phyloP scores from a whole-genome alignment of 2,888 invertebrate genomes.

The Beris chalybata region DNA sequence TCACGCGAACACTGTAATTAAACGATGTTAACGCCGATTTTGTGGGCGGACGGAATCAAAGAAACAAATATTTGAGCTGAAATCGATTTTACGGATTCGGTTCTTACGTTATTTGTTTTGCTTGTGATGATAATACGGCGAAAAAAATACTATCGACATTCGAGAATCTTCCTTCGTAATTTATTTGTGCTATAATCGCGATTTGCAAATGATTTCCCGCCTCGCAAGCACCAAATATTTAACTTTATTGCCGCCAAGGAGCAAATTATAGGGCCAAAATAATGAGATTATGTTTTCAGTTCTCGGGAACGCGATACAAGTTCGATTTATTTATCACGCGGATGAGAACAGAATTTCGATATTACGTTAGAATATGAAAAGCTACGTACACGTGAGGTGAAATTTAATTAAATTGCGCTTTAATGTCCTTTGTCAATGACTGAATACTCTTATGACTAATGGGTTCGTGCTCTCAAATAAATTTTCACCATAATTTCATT shows the following conservation, averaged over 20 bases:
- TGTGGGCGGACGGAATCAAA: constrained; percentile 28
- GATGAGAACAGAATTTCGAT: no score
- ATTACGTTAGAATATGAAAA: no score
- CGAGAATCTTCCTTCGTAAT: background rate
- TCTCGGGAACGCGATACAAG: background rate
- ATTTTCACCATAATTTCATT: no score
- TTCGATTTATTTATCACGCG: constrained; percentile 1
- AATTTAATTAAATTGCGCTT: constrained; percentile 20
- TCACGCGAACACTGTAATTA: constrained; percentile 24
- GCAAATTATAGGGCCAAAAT: constrained; percentile 24
- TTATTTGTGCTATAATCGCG: constrained; percentile 10
- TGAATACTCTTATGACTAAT: background rate
- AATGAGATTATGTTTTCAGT: constrained; percentile 23
- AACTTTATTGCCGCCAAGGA: constrained; percentile 22
- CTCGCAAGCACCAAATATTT: constrained; percentile 6
- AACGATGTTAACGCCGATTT: constrained; percentile 27
- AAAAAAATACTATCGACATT: no score
- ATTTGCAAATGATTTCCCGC: constrained; percentile 27
- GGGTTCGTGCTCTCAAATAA: no score
- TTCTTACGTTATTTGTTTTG: background rate
- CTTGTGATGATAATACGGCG: no score
- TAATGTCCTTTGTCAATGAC: constrained; percentile 7
- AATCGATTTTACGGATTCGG: constrained; percentile 14
- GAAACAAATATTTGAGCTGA: constrained; percentile 30
- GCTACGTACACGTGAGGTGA: background rate